Conservation (phyloP, 2,888 invertebrate species). For the Euplexia lucipara region DNA sequence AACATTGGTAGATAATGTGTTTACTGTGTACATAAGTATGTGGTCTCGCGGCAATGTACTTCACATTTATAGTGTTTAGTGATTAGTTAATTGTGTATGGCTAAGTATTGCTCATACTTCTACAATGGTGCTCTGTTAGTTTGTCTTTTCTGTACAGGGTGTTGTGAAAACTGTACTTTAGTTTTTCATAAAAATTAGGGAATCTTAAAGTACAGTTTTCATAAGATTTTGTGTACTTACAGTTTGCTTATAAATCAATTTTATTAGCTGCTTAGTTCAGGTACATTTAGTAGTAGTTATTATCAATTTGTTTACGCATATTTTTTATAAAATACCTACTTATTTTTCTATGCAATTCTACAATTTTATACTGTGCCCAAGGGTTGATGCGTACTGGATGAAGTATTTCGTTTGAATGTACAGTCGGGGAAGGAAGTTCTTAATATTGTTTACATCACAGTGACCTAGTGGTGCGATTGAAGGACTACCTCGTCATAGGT, state of each 20-base stretch:
- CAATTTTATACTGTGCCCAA: constrained; percentile 60
- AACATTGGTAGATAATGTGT: constrained; percentile 45
- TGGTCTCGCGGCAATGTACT: constrained; percentile 42
- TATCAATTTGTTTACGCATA: constrained; percentile 53
- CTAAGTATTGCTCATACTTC: constrained; percentile 74
- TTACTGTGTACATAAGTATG: constrained; percentile 38
- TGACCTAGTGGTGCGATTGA: too few species aligned
- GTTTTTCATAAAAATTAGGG: neutral
- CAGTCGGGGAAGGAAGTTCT: constrained; percentile 40
- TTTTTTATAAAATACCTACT: constrained; percentile 58
- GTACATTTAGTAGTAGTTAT: constrained; percentile 22
- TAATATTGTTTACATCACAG: too few species aligned
- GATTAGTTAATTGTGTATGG: constrained; percentile 46
- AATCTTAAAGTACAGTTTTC: constrained; percentile 4
- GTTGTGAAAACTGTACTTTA: constrained; percentile 50
- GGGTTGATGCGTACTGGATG: constrained; percentile 21
- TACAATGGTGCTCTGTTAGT: constrained; percentile 77
- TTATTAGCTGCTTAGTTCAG: constrained; percentile 37
- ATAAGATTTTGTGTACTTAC: constrained; percentile 27
- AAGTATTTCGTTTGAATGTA: constrained; percentile 42
- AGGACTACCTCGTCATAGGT: too few species aligned
- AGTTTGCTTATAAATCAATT: constrained; percentile 40
- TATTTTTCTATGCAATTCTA: constrained; percentile 66
- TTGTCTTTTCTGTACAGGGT: constrained; percentile 61
- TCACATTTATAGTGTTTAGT: constrained; percentile 35